Evolutionary conservation across 2,888 invertebrate genomes (phyloP), one percentile per base, ranked within the genome.

Genomic region (Euspilapteryx auroguttella): DNA sequence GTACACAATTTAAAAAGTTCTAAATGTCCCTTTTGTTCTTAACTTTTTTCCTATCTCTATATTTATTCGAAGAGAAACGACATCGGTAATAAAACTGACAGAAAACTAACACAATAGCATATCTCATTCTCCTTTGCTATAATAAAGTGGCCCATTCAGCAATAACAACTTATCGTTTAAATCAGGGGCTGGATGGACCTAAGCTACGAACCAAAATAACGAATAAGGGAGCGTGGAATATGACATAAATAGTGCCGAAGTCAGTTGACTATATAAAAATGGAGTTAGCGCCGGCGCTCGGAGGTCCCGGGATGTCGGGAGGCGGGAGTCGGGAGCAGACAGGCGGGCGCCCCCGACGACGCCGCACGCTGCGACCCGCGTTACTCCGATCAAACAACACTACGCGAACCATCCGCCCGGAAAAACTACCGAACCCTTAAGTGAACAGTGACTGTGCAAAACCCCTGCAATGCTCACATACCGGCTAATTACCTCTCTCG

Each of bases 191-290:
- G 52, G 42, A 47, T 41, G 39, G 54, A 52, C 54, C 48, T 49
- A 51, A 58, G 62, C 52, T 51, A 46, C 42, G 51, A 54, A 61
- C 61, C 55, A 59, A 71, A 68, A 66, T 65, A 68, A 63, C 56
- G 57, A 63, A 69, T 65, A 61, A 65, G 59, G 58, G 57, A 62
- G 57, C 57, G 56, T 50, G 55, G 59, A 63, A 58, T 68, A 64
- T 69, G 69, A 68, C 64, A 71, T 71, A 68, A 69, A 68, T 69
- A 69, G 68, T 66, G 61, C 58, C 54, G 63, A 71, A 73, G 71
- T 69, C 69, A 71, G 65, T 71, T 57, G 66, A 71, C 66, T 73
- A 65, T 68, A 69, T 71, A 71, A 71, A 71, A 73, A 64, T 69
- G 64, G 59, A 64, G 56, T 50, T 63, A 58, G 71, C 73, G 73